These are phyloP conservation scores for Bubo scandiacus DNA, from an alignment of 2,113 vertebrate genomes.

Conservation along the genomic window DNA sequence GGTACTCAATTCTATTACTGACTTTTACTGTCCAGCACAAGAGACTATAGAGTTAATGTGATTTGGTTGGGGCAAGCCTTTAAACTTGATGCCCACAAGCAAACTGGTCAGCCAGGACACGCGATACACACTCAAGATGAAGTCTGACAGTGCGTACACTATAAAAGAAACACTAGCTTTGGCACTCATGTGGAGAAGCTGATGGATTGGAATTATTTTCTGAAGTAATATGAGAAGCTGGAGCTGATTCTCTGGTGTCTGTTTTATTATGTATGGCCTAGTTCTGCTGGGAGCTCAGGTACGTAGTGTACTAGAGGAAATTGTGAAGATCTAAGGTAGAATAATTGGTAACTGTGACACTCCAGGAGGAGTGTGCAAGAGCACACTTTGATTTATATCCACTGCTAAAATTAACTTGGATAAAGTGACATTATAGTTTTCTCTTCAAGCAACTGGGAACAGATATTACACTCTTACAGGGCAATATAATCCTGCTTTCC, in stretches of 20 bases:
- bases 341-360: background rate
- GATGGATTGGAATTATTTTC: slow-evolving; percentile 50
- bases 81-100: background rate
- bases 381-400: slow-evolving; percentile 13
- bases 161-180: background rate
- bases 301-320: background rate
- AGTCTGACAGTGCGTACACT: background rate
- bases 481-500: background rate
- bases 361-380: background rate
- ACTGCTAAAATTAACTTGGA: slow-evolving; percentile 32
- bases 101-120: background rate
- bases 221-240: slow-evolving; percentile 27
- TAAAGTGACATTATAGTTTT: slow-evolving; percentile 11
- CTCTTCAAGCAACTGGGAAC: slow-evolving; percentile 22
- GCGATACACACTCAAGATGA: background rate
- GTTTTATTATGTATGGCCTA: background rate
- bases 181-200: background rate
- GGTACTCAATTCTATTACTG: background rate
- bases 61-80: background rate
- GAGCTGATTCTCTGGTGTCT: slow-evolving; percentile 1
- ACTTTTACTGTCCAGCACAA: background rate
- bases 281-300: background rate
- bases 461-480: background rate
- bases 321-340: background rate
- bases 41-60: background rate